Percentiles rank a stretch among this genome's conserved stretches.
phyloP scores from a whole-genome alignment of 2,888 invertebrate genomes.

The Crepidodera aurea region DNA sequence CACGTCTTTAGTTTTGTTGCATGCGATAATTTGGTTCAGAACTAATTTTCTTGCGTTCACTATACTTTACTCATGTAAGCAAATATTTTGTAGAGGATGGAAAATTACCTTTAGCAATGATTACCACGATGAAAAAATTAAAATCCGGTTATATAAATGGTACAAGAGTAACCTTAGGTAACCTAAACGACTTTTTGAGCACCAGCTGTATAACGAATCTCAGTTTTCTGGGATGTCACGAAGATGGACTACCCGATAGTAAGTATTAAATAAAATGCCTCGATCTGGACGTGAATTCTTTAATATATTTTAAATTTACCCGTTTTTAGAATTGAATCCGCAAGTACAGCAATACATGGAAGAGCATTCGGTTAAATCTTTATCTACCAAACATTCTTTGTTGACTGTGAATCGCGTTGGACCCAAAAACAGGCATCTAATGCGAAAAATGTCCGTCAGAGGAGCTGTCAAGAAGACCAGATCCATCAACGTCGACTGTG shows the following conservation, averaged over 20 bases:
- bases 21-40: no score
- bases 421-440: conserved; percentile 64
- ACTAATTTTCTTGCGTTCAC: no score
- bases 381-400: conserved; percentile 75
- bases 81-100: conserved; percentile 76
- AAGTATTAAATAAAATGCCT: conserved; percentile 57
- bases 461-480: conserved; percentile 94
- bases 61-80: no score
- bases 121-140: conserved; percentile 97
- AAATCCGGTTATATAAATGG: conserved; percentile 99
- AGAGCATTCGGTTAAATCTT: conserved; percentile 82
- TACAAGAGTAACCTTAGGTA: conserved; percentile 96
- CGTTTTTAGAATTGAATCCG: conserved; percentile 72
- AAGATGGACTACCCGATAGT: conserved; percentile 90
- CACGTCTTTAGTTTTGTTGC: no score
- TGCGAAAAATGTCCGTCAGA: conserved; percentile 84
- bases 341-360: conserved; percentile 89
- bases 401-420: conserved; percentile 67
- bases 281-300: neutral
- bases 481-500: conserved; percentile 90
- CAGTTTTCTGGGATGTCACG: conserved; percentile 92
- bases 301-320: neutral
- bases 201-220: conserved; percentile 98
- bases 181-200: conserved; percentile 91
- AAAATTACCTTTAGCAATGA: conserved; percentile 91